Evolutionary conservation across 2,888 invertebrate species (phyloP), one percentile per base, ranked within the genome.

Genomic region (Catonia carolina): DNA sequence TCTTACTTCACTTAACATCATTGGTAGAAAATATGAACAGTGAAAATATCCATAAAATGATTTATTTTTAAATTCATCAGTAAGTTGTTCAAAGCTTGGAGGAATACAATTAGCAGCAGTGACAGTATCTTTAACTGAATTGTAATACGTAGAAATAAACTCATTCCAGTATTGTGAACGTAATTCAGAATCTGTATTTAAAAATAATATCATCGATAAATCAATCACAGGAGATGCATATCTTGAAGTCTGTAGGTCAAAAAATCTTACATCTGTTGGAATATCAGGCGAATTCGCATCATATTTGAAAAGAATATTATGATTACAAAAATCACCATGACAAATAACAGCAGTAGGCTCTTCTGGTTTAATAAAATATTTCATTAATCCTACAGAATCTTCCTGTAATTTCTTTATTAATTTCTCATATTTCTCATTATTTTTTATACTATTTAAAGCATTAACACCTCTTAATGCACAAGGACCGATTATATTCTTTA

Each of bases 171-270:
- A 73, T 22, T 76, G 61, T 14, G 75, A 71, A 4, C 84, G 74
- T 31, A 84, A 65, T 15, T 76, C 71, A 63, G 82, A 73, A 18
- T 77, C 75, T 0, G 85, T 82, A 62, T 86, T 85, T 0, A 83
- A 73, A 63, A 79, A 81, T 14, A 82, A 69, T 60, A 80, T 78
- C 63, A 86, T 84, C 0, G 75, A 66, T 8, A 84, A 49, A 66
- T 84, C 84, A 2, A 80, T 67, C 1, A 78, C 75, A 0, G 83
- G 79, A 17, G 78, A 77, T 0, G 77, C 76, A 61, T 75, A 79
- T 61, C 75, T 67, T 27, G 54, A 52, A 6, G 45, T 61, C 17
- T 59, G 60, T 50, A 64, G 22, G 48, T 66, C 66, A 22, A 63
- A 51, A 37, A 63, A 37, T 7, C 60, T 48, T 10, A 63, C 48